These are phyloP conservation scores for Heterohyrax brucei DNA, from an alignment of 2,797 vertebrate genomes.

Conservation along the genomic window DNA sequence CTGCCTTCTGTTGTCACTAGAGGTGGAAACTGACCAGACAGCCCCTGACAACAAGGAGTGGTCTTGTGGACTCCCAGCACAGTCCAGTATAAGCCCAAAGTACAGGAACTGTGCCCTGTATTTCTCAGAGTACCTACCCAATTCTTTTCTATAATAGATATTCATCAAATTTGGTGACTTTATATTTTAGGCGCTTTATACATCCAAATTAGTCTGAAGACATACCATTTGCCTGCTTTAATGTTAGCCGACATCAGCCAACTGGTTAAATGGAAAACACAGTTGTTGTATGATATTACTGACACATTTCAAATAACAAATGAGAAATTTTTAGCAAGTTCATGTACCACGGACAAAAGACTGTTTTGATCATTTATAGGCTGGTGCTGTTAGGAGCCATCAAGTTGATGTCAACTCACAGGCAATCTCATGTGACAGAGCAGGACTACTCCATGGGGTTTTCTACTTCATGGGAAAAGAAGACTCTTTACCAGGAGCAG, in stretches of 20 bases:
- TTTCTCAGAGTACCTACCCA: not conserved
- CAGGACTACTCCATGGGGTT: too few relatives aligned
- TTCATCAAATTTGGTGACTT: not conserved
- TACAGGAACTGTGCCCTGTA: not conserved
- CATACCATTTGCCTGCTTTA: not conserved
- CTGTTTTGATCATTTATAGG: not conserved
- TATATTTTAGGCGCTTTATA: not conserved
- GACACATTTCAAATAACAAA: conserved; percentile 43
- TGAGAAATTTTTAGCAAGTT: not conserved
- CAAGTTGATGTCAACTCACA: too few relatives aligned
- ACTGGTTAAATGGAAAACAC: conserved; percentile 34
- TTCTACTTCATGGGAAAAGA: too few relatives aligned
- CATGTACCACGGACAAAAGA: not conserved
- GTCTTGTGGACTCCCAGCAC: not conserved
- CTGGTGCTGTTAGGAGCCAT: too few relatives aligned
- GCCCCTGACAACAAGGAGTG: not conserved
- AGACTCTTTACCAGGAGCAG: too few relatives aligned
- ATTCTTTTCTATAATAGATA: not conserved
- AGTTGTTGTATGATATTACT: not conserved
- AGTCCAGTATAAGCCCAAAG: not conserved
- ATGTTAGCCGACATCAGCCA: not conserved
- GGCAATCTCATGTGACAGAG: too few relatives aligned
- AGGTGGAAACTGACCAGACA: too few relatives aligned
- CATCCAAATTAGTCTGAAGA: not conserved
- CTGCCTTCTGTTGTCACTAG: too few relatives aligned